A percentile compares a stretch with the other conserved stretches of the same genome.
phyloP scores from a whole-genome alignment of 2,113 vertebrate genomes.

The Anguilla japonica region DNA sequence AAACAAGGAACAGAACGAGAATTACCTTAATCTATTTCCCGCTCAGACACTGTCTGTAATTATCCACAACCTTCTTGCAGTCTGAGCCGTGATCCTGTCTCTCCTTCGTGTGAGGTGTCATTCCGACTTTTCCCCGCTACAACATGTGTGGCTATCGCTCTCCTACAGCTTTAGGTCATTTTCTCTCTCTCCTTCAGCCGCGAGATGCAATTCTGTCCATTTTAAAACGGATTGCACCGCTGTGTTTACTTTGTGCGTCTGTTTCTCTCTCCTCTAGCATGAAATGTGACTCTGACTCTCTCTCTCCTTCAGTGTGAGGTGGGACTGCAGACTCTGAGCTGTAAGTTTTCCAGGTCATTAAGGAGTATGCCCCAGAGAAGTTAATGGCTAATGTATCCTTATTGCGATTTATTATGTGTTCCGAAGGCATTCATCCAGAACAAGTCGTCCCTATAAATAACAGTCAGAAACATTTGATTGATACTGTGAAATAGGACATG shows the following conservation, averaged over 20 bases:
- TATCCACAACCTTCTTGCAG: too few species aligned
- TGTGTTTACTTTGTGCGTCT: background rate
- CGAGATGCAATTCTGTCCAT: too few species aligned
- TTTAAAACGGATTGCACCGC: too few species aligned
- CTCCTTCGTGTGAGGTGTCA: background rate
- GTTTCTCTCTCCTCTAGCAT: background rate
- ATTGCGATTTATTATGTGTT: slow-evolving; percentile 47
- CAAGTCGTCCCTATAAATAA: slow-evolving; percentile 26
- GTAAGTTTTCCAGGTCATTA: slow-evolving; percentile 46
- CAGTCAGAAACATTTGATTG: slow-evolving; percentile 48
- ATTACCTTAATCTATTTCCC: too few species aligned
- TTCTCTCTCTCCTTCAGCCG: too few species aligned
- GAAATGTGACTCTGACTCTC: background rate
- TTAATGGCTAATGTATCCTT: slow-evolving; percentile 48
- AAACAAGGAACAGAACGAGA: too few species aligned
- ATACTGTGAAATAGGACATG: slow-evolving; percentile 35
- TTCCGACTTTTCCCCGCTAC: background rate
- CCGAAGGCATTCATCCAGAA: slow-evolving; percentile 49
- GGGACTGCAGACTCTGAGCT: slow-evolving; percentile 32
- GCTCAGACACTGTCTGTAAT: too few species aligned
- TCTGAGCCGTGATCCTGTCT: too few species aligned
- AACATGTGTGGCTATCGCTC: background rate
- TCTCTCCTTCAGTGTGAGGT: slow-evolving; percentile 19
- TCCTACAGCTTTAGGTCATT: background rate
- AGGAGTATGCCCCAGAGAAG: slow-evolving; percentile 41